Percentiles rank a stretch among this genome's conserved stretches.
Evolutionary conservation across 1,140 invertebrate species (phyloP).

Genomic region (Drosophila seguyi): DNA sequence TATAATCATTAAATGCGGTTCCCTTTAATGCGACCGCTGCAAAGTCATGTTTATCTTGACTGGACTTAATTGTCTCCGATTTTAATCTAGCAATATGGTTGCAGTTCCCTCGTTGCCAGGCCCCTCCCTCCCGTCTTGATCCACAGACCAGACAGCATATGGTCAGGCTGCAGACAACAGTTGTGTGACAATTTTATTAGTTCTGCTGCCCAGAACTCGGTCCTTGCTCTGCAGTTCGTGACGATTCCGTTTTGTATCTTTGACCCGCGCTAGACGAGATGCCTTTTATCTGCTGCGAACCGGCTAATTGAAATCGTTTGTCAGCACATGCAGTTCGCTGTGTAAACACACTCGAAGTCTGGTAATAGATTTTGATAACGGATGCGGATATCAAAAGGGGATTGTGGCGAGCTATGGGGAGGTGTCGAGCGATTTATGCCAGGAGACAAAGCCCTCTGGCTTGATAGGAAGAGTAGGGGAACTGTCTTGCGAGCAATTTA

Average conservation of each 20-base stretch:
- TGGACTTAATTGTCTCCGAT: conserved; percentile 76
- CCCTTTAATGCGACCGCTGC: conserved; percentile 14
- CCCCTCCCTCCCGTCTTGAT: background rate
- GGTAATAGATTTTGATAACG: conserved; percentile 66
- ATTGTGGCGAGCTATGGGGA: conserved; percentile 33
- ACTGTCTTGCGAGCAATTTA: no score
- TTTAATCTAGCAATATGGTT: conserved; percentile 76
- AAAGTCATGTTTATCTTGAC: conserved; percentile 57
- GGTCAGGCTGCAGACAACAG: conserved; percentile 51
- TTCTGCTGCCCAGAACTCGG: conserved; percentile 25
- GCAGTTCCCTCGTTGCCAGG: conserved; percentile 12
- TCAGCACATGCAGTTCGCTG: conserved; percentile 53
- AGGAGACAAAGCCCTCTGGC: no score
- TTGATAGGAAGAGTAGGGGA: no score
- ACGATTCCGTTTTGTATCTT: conserved; percentile 65
- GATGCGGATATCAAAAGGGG: conserved; percentile 23
- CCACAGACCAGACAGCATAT: conserved; percentile 47
- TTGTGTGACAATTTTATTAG: conserved; percentile 78
- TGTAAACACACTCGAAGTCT: conserved; percentile 69
- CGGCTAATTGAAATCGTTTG: conserved; percentile 81
- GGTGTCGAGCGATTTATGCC: conserved; percentile 50
- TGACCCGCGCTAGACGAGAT: conserved; percentile 60
- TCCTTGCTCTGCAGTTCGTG: conserved; percentile 50
- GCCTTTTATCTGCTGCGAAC: conserved; percentile 67
- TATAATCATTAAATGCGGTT: conserved; percentile 18